Percentiles rank a stretch among this genome's conserved stretches.
Evolutionary conservation across 1,140 invertebrate species (phyloP).

Genomic region (Drusus annulatus): DNA sequence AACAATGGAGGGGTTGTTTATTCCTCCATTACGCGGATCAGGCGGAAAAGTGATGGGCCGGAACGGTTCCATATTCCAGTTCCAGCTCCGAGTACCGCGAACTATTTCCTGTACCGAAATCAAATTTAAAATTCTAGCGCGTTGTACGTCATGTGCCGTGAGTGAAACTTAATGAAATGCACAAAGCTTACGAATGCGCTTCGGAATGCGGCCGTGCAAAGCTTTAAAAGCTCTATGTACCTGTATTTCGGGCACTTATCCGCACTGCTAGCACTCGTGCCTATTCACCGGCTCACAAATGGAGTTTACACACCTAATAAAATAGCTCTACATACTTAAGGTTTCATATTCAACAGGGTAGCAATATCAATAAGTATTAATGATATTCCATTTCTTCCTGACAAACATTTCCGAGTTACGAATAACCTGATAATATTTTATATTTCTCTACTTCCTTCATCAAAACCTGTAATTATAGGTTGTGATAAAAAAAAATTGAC

Average conservation of each 20-base stretch:
- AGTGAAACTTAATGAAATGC: constrained; percentile 37
- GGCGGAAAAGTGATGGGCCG: neutral
- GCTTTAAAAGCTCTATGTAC: constrained; percentile 1
- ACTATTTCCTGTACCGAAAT: neutral
- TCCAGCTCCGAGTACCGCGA: neutral
- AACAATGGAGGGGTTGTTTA: constrained; percentile 20
- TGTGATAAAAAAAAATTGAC: too few species aligned
- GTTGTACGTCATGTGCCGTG: constrained; percentile 14
- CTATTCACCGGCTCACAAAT: neutral
- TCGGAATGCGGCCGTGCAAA: constrained; percentile 2
- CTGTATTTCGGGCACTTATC: constrained; percentile 1
- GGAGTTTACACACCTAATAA: neutral
- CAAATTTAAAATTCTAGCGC: constrained; percentile 24
- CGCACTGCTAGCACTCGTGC: neutral
- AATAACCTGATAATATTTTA: too few species aligned
- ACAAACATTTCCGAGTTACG: too few species aligned
- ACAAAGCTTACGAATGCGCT: constrained; percentile 30
- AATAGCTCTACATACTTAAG: too few species aligned
- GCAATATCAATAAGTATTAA: too few species aligned
- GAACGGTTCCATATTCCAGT: neutral
- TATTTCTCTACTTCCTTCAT: too few species aligned
- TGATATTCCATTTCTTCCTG: too few species aligned
- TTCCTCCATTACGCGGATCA: constrained; percentile 1
- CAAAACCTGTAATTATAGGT: too few species aligned
- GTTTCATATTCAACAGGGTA: too few species aligned